Conservation (phyloP, 2,888 invertebrate species). For the Drosophila recens region DNA sequence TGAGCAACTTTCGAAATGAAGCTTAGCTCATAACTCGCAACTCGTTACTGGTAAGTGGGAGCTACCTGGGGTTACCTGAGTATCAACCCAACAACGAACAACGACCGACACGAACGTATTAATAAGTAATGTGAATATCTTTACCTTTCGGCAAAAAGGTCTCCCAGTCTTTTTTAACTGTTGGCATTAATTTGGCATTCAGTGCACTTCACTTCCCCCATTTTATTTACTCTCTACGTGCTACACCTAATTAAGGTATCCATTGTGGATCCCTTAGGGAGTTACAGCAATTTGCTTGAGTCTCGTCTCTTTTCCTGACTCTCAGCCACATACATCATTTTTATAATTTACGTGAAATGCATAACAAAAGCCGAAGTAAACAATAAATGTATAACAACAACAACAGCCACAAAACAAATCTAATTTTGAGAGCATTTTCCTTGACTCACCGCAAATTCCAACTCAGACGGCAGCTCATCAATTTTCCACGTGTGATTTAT, state of each 20-base stretch:
- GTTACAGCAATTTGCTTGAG: constrained; percentile 35
- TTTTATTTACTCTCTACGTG: not conserved
- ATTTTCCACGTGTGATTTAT: constrained; percentile 79
- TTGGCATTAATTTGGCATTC: constrained; percentile 56
- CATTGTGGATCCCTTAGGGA: constrained; percentile 54
- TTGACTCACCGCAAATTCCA: constrained; percentile 35
- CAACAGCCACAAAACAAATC: constrained; percentile 42
- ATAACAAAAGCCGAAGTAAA: constrained; percentile 54
- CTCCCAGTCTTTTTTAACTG: constrained; percentile 21
- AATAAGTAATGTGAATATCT: constrained; percentile 50
- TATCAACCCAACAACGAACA: not conserved
- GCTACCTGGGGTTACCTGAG: constrained; percentile 16
- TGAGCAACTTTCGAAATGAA: constrained; percentile 51
- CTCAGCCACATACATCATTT: constrained; percentile 58
- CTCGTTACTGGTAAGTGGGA: constrained; percentile 11
- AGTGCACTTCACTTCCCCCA: constrained; percentile 36
- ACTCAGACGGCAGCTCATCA: constrained; percentile 71
- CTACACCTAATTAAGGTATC: constrained; percentile 54
- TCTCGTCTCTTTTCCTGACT: not conserved
- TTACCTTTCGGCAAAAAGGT: constrained; percentile 18
- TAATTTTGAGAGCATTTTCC: constrained; percentile 45
- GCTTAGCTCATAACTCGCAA: constrained; percentile 27
- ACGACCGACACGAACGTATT: constrained; percentile 29
- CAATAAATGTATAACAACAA: constrained; percentile 59
- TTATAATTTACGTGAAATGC: constrained; percentile 70